Conservation (phyloP, 2,113 vertebrate genomes). For the Cheirogaleus medius region DNA sequence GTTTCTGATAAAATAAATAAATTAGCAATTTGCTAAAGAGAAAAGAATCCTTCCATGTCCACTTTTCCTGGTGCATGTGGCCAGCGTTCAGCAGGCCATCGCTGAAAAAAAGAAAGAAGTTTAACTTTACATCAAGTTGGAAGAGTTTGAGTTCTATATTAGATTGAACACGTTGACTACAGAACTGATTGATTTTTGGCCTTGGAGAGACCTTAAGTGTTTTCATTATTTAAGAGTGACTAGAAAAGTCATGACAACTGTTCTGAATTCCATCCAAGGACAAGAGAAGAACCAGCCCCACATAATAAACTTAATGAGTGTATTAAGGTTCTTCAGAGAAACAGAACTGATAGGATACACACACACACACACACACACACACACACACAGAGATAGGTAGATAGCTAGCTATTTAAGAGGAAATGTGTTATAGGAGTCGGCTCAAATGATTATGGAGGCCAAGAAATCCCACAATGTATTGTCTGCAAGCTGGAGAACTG, state of each 20-base stretch:
- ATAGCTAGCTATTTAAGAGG: not conserved
- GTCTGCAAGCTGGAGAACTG: not conserved
- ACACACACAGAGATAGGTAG: too few relatives aligned
- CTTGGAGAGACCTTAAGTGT: not conserved
- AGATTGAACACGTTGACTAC: not conserved
- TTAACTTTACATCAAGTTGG: not conserved
- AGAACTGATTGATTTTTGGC: not conserved
- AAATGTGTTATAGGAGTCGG: not conserved
- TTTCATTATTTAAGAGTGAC: constrained; percentile 9
- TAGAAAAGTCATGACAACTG: not conserved
- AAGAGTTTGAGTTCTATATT: not conserved
- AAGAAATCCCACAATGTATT: not conserved
- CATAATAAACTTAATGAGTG: not conserved
- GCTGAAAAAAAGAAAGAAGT: not conserved
- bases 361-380: too few relatives aligned
- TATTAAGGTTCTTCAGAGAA: not conserved
- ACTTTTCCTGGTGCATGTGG: not conserved
- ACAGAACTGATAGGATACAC: not conserved
- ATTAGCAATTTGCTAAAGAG: not conserved
- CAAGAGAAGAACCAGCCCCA: not conserved
- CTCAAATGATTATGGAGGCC: not conserved
- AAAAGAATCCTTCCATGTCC: not conserved
- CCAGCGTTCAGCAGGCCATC: not conserved
- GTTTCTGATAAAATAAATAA: too few relatives aligned
- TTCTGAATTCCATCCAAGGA: constrained; percentile 6